Base-by-base conservation (phyloP, 2,113 vertebrate genomes). In the Nothobranchius kuhntae region DNA sequence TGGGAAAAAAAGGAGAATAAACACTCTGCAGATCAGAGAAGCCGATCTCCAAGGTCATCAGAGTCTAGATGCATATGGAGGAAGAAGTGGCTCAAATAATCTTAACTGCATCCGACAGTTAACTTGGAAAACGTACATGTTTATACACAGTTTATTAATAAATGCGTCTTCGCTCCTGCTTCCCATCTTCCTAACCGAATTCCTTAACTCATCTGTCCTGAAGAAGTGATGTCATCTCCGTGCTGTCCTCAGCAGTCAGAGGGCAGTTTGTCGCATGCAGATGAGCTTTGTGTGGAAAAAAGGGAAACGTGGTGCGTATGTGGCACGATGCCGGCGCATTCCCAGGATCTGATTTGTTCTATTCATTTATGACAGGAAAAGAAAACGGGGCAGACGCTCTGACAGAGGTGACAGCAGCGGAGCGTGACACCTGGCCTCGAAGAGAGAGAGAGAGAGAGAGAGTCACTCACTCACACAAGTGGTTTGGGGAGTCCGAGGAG, bases 11-110 rank as follows among this genome's bases (percentile, higher is more conserved):
- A 77, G 80, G 78, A 40, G 9, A 40, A 40, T 40, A 40, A 40
- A 71, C 42, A 58, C 71, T 81, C 61, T 82, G 72, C 86, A 80
- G 86, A 87, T 87, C 84, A 80, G 78, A 84, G 76, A 75, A 60
- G 74, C 83, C 77, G 68, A 80, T 77, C 73, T 82, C 85, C 83
- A 88, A 89, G 86, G 89, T 88, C 87, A 85, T 87, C 80, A 71
- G 78, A 71, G 48, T 69, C 75, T 10, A 24, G 15, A 71, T 53
- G 44, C 56, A 59, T 42, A 45, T 47, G 57, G 68, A 15, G 44
- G 76, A 67, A 72, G 36, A 57, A 56, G 30, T 14, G 14, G n/a
- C 17, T 62, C 6, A 36, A 38, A 35, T 12, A 59, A 3, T 15
- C 45, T 38, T 65, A 57, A 57, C 60, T 60, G 50, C 44, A 30